A percentile compares a stretch with the other conserved stretches of the same genome.
Evolutionary conservation across 2,113 vertebrate genomes (phyloP).

Genomic region (Chlamydotis undulata): DNA sequence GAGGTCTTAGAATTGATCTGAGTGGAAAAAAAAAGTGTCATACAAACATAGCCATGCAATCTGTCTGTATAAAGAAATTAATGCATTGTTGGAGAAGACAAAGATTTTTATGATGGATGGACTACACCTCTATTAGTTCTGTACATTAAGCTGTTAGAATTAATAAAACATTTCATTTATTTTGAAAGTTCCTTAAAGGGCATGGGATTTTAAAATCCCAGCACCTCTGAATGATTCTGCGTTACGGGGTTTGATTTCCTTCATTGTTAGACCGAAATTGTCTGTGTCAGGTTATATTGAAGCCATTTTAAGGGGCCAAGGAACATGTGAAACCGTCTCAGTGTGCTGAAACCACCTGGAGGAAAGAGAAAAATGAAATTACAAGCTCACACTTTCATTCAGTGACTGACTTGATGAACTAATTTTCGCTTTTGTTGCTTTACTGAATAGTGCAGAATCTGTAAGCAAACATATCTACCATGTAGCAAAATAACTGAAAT

Average conservation of each 20-base stretch:
- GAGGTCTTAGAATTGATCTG: constrained; percentile 63
- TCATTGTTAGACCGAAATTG: constrained; percentile 30
- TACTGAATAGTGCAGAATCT: neutral
- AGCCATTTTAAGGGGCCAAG: neutral
- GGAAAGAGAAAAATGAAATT: neutral
- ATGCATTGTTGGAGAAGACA: constrained; percentile 40
- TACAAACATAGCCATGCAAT: constrained; percentile 41
- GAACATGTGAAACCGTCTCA: neutral
- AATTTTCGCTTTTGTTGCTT: neutral
- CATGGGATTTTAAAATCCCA: constrained; percentile 28
- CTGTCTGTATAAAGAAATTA: constrained; percentile 61
- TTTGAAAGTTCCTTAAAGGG: constrained; percentile 54
- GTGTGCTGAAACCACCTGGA: neutral
- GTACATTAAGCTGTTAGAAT: constrained; percentile 58
- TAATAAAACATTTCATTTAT: constrained; percentile 62
- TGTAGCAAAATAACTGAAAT: neutral
- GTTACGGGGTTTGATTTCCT: constrained; percentile 41
- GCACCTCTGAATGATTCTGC: neutral
- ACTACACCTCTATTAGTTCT: constrained; percentile 58
- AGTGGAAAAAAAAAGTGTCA: constrained; percentile 37
- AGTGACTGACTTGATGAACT: neutral
- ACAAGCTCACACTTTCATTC: neutral
- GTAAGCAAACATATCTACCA: neutral
- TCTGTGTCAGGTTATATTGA: constrained; percentile 10
- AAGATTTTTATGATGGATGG: constrained; percentile 57